phyloP scores from a whole-genome alignment of 2,888 invertebrate species.

The Vesta saturnalis region DNA sequence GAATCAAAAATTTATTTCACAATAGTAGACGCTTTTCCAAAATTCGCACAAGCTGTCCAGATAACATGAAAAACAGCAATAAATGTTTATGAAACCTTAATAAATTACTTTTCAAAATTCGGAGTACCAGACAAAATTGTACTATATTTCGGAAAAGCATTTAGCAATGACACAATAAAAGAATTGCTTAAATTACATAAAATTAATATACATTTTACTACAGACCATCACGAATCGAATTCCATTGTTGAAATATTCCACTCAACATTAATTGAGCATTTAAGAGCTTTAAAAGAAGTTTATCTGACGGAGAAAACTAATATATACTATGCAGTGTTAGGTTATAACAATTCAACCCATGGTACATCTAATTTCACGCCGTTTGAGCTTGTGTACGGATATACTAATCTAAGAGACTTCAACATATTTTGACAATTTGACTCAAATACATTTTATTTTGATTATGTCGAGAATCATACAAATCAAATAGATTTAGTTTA shows the following conservation, averaged over 20 bases:
- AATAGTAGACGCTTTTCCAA: slow-evolving; percentile 9
- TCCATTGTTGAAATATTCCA: too few species aligned
- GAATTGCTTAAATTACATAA: too few species aligned
- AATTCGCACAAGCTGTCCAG: too few species aligned
- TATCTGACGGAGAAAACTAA: background rate
- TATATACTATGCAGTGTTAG: too few species aligned
- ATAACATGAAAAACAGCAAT: slow-evolving; percentile 11
- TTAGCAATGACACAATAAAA: slow-evolving; percentile 11
- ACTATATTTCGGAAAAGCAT: slow-evolving; percentile 9
- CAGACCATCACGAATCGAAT: too few species aligned
- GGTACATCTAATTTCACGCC: background rate
- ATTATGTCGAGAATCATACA: background rate
- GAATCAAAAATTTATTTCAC: slow-evolving; percentile 3
- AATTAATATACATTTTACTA: too few species aligned
- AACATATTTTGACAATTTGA: too few species aligned
- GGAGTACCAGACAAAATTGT: too few species aligned
- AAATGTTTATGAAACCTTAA: background rate
- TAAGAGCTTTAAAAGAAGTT: background rate
- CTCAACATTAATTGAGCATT: slow-evolving; percentile 21
- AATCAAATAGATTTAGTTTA: background rate
- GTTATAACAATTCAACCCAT: too few species aligned
- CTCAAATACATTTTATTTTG: background rate
- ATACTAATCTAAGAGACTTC: too few species aligned
- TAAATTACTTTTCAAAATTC: too few species aligned
- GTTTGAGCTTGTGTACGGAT: background rate